phyloP scores from a whole-genome alignment of 2,888 invertebrate genomes.

The Drosophila nr. fundita region DNA sequence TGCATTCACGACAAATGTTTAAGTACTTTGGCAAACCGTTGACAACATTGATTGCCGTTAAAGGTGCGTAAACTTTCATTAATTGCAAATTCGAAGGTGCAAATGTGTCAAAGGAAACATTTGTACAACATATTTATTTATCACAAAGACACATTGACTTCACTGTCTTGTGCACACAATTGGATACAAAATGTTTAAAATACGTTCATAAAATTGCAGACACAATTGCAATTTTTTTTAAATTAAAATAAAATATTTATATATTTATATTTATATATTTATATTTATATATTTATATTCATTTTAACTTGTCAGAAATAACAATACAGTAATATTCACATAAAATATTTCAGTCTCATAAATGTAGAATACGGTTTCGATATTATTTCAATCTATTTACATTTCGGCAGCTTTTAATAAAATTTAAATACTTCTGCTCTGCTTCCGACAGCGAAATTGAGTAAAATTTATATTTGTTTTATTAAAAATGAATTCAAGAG shows the following conservation, averaged over 20 bases:
- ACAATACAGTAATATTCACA: not conserved
- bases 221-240: not conserved
- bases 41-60: slow-evolving; percentile 10
- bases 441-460: not conserved
- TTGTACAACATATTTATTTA: not conserved
- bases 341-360: not conserved
- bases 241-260: not conserved
- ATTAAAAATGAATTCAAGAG: not conserved
- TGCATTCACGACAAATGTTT: slow-evolving; percentile 52
- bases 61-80: slow-evolving; percentile 31
- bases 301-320: not conserved
- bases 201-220: not conserved
- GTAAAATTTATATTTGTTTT: not conserved
- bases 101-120: not conserved
- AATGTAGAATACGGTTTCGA: not conserved
- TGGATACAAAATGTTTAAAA: not conserved
- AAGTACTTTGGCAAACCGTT: slow-evolving; percentile 10
- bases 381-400: not conserved
- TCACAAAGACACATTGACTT: not conserved
- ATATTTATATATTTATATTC: not conserved
- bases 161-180: not conserved
- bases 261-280: not conserved
- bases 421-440: not conserved
- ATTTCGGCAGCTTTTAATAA: not conserved
- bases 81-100: slow-evolving; percentile 6